Evolutionary conservation across 2,113 vertebrate genomes (phyloP), one percentile per base, ranked within the genome.

Genomic region (Lichenostomus cassidix): DNA sequence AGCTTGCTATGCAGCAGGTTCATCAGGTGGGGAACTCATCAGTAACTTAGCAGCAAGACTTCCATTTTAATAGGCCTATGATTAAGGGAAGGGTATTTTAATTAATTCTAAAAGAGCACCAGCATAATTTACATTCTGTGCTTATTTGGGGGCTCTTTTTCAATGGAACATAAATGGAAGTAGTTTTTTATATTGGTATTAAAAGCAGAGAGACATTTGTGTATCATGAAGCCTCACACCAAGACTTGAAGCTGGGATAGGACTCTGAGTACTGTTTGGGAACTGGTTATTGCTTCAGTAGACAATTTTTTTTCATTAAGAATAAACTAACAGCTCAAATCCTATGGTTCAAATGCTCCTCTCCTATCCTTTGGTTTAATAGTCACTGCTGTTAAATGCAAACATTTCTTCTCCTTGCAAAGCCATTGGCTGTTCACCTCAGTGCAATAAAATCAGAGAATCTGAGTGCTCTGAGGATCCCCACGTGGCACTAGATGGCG

Each of bases 401-500:
- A 79, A 68, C 52, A 23, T 37, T 60, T 50, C 5, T 87, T 63
- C 75, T 71, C 31, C 27, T 76, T 53, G 37, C 49, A 76, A 84
- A 94, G 29, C 25, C 53, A 37, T 13, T 29, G n/a, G 25, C 25
- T 56, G 28, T 46, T 87, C 50, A 12, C 8, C 33, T 47, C 11
- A 22, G 52, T 2, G 53, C 27, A 29, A 23, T 10, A 37, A 28
- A 58, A 42, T 15, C 9, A 4, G 42, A 18, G 37, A 25, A 39
- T 25, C 50, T 5, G 59, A 8, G 25, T 1, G 37, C 9, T 56
- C 52, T 33, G 56, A 83, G 85, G 31, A 76, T 68, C 22, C 47
- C 2, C 46, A 4, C 1, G 21, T 42, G 73, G 91, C 94, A 91
- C 95, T 96, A 96, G 96, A 65, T 96, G 96, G 95, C 94, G 76